Evolutionary conservation across 2,797 vertebrate genomes (phyloP), one percentile per base, ranked within the genome.

Genomic region (Syncerus caffer): DNA sequence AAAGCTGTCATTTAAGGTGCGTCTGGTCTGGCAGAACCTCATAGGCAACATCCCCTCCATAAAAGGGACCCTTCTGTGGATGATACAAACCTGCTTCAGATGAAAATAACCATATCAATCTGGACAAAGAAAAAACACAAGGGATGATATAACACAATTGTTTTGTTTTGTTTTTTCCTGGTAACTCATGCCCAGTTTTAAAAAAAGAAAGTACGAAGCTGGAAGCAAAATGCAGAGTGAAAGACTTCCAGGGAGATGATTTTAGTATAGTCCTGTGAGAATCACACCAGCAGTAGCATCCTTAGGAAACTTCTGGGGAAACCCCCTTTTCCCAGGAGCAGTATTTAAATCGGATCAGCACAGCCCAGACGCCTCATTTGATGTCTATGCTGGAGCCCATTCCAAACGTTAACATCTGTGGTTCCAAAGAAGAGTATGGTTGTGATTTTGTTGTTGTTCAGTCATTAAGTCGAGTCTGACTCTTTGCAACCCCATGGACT

Each of bases 1-100:
- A 71, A 97, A 96, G 50, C 96, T 98, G 97, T 98, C 98, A 98
- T 88, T 98, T 97, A 96, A 97, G 86, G 91, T 78, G 76, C 58
- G 60, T 98, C 92, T 97, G 64, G 92, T 98, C 96, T 95, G 95
- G 96, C 97, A 98, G 91, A 97, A 98, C 51, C 95, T 83, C 85
- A 89, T 34, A 57, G 2, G 45, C 96, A 97, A 89, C 89, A 97
- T 89, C 85, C 79, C 78, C 67, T 97, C 98, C 91, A 96, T 97
- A 98, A 98, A 96, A 97, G 90, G 3, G 83, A 86, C 62, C 89
- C 85, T 50, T 84, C 42, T 90, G 97, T 97, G 95, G 96, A 97
- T 92, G 97, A 97, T 88, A 96, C 64, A 97, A 98, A 94, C 84
- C 94, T 57, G 45, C 90, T 94, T 38, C 91, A 98, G 97, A 97